Base-by-base conservation (phyloP, 53 echinoderm and acorn worm species). In the Echinarachnius parma region DNA sequence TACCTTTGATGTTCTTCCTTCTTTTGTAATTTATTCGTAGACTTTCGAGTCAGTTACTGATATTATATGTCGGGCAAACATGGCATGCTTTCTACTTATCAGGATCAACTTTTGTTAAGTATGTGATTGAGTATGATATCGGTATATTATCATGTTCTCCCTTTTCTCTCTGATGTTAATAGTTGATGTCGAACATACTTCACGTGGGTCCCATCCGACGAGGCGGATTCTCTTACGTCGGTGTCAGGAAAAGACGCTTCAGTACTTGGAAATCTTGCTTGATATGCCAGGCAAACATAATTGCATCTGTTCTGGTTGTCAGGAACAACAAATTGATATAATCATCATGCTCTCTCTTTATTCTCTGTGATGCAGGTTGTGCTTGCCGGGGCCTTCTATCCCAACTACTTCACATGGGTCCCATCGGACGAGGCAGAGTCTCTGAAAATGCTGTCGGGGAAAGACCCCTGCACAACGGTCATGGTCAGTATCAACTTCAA, bases 401-500 rank as follows among this genome's bases (percentile, higher is more conserved):
- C 96, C 21, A 87, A 95, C 58, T 95, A 87, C 85, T 95, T 95
- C 56, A 71, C 55, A 1, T 78, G 79, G 49, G 77, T 75, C 13
- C 79, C 90, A 21, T 69, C 86, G 4, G 90, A 91, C 65, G 91
- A 95, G 59, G 90, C 80, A 4, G 84, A 91, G 0, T 91, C 91
- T 3, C 66, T 91, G 23, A 87, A 63, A 62, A 53, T 80, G 64
- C 87, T 95, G 15, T 91, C 84, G 5, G 96, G 96, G 21, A 84
- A 91, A 60, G 96, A 95, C 61, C 96, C 96, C 7, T 82, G 87
- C 58, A 95, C 96, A 16, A 95, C 96, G 21, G 96, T 95, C 46
- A 91, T 95, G 91, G 96, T 95, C 57, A 81, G 88, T 66, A 8
- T 27, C n/a, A n/a, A n/a, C n/a, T n/a, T n/a, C n/a, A n/a, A n/a